Percentiles rank a stretch among this genome's conserved stretches.
These are phyloP conservation scores for Agelastica alni DNA, from an alignment of 2,888 invertebrate species.

Conservation along the genomic window DNA sequence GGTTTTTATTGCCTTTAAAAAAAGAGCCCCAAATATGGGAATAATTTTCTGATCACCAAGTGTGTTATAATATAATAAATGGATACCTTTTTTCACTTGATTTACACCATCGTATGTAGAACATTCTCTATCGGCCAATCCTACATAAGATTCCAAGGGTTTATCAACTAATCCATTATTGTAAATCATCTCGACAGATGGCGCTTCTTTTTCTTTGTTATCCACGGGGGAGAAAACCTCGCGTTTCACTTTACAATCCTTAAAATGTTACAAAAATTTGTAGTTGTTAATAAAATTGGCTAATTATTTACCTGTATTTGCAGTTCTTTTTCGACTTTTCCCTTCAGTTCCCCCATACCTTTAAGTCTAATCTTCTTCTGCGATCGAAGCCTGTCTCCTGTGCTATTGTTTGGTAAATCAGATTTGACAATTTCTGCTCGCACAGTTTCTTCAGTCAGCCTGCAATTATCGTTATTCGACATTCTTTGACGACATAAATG, in stretches of 20 bases:
- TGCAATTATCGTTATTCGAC: neutral
- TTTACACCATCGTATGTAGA: neutral
- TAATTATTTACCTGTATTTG: conserved; percentile 16
- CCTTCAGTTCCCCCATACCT: conserved; percentile 19
- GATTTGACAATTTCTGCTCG: neutral
- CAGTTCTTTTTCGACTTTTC: conserved; percentile 13
- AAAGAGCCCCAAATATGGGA: no score
- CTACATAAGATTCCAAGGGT: conserved; percentile 43
- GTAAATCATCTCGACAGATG: conserved; percentile 11
- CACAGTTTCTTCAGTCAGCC: conserved; percentile 14
- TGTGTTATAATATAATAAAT: no score
- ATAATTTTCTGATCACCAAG: no score
- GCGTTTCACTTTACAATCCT: no score
- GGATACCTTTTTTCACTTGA: conserved; percentile 36
- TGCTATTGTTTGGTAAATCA: conserved; percentile 40
- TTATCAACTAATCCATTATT: conserved; percentile 28
- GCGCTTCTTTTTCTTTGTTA: neutral
- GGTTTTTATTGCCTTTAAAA: no score
- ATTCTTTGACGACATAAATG: neutral
- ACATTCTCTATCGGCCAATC: conserved; percentile 28
- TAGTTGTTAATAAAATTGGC: neutral
- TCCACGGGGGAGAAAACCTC: neutral
- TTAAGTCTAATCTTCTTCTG: conserved; percentile 19
- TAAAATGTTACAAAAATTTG: no score
- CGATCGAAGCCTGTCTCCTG: neutral